These are phyloP conservation scores for Phania funesta DNA, from an alignment of 2,888 invertebrate genomes.

Conservation along the genomic window DNA sequence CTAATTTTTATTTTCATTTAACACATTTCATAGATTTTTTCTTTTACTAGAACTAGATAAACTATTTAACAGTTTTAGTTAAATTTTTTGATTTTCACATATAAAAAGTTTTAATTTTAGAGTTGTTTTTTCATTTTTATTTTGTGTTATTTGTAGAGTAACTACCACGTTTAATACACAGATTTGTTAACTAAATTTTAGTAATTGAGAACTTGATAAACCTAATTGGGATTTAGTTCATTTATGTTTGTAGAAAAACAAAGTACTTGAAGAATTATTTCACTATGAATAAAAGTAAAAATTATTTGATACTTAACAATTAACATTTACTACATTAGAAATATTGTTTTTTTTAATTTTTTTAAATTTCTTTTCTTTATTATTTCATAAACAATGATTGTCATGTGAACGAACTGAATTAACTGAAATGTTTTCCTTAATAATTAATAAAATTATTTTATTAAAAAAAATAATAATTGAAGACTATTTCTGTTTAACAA, in stretches of 20 bases:
- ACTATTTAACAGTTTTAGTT: constrained; percentile 11
- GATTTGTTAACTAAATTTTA: constrained; percentile 61
- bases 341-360: constrained; percentile 8
- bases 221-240: not conserved
- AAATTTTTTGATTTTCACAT: constrained; percentile 34
- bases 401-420: constrained; percentile 69
- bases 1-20: constrained; percentile 2
- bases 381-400: constrained; percentile 73
- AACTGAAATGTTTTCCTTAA: not conserved
- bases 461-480: not conserved
- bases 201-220: constrained; percentile 48
- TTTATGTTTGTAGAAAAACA: not conserved
- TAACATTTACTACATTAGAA: constrained; percentile 45
- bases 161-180: constrained; percentile 12
- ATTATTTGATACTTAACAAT: constrained; percentile 43
- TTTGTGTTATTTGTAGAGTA: not conserved
- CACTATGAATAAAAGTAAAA: not conserved
- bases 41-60: constrained; percentile 5
- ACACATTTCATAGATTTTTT: constrained; percentile 28
- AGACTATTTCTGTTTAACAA: too few species aligned
- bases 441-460: not conserved
- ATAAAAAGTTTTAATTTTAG: constrained; percentile 38
- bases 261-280: not conserved
- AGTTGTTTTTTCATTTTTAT: not conserved
- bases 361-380: constrained; percentile 24